phyloP scores from a whole-genome alignment of 35 echinoderm and acorn worm species.

The Strongylocentrotus purpuratus region DNA sequence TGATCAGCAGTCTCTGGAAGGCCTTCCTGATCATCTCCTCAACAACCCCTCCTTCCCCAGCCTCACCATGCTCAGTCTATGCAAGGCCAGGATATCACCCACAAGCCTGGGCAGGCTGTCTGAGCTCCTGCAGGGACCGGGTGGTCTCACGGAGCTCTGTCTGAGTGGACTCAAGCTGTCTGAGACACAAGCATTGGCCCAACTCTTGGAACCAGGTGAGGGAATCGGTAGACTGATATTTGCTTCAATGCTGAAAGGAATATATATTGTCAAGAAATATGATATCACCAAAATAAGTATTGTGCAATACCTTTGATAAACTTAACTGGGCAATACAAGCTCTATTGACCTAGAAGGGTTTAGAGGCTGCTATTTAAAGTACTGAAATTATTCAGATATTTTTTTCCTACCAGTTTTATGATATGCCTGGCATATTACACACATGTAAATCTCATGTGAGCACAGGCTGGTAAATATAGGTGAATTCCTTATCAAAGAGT shows the following conservation, averaged over 20 bases:
- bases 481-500: too few relatives aligned
- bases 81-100: conserved; percentile 55
- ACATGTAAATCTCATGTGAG: too few relatives aligned
- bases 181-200: conserved; percentile 50
- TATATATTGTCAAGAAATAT: not conserved
- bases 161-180: conserved; percentile 71
- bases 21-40: conserved; percentile 20
- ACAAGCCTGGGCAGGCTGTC: conserved; percentile 37
- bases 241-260: not conserved
- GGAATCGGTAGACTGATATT: not conserved
- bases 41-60: conserved; percentile 1
- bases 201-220: conserved; percentile 39
- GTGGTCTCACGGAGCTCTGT: conserved; percentile 56
- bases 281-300: not conserved
- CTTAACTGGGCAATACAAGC: not conserved
- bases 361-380: not conserved
- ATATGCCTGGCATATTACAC: too few relatives aligned
- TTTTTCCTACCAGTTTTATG: too few relatives aligned
- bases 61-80: conserved; percentile 56
- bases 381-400: not conserved
- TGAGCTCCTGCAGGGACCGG: conserved; percentile 31
- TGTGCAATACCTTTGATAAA: not conserved
- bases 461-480: too few relatives aligned
- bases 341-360: not conserved
- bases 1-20: conserved; percentile 42